A percentile compares a stretch with the other conserved stretches of the same genome.
Evolutionary conservation across 2,797 vertebrate species (phyloP).

Genomic region (Coilia nasus): DNA sequence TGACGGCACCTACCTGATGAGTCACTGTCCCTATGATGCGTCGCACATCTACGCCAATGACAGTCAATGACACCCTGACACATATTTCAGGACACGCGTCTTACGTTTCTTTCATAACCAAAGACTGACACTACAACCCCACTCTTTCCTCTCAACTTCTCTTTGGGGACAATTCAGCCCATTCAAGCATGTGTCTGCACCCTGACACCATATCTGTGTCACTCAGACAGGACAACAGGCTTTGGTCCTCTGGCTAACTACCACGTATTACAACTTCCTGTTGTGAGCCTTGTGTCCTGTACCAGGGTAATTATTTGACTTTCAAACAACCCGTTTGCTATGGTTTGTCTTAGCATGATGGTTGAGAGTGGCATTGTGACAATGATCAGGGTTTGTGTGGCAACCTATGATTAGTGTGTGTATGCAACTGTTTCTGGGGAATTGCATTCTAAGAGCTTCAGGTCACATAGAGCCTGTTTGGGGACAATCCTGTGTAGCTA

Average conservation of each 20-base stretch:
- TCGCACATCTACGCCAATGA: too few relatives aligned
- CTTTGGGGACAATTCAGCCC: background rate
- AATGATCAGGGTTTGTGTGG: too few relatives aligned
- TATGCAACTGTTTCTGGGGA: too few relatives aligned
- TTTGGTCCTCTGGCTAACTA: background rate
- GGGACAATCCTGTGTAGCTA: constrained; percentile 56
- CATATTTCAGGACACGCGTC: background rate
- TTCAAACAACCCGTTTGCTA: background rate
- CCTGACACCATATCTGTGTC: background rate
- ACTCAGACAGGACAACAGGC: background rate
- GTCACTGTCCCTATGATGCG: constrained; percentile 1
- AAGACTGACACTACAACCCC: background rate
- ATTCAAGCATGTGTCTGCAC: background rate
- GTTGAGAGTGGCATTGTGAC: too few relatives aligned
- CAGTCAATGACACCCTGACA: background rate
- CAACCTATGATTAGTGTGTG: too few relatives aligned
- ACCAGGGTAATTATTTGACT: background rate
- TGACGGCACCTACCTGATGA: background rate
- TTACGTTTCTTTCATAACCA: constrained; percentile 1
- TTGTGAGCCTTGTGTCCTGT: background rate
- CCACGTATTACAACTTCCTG: background rate
- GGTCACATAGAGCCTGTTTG: constrained; percentile 56
- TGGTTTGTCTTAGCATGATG: too few relatives aligned
- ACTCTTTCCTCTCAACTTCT: background rate
- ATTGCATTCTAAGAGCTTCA: constrained; percentile 15